Evolutionary conservation across 2,888 invertebrate species (phyloP).

Genomic region (Gastrophysa polygoni): DNA sequence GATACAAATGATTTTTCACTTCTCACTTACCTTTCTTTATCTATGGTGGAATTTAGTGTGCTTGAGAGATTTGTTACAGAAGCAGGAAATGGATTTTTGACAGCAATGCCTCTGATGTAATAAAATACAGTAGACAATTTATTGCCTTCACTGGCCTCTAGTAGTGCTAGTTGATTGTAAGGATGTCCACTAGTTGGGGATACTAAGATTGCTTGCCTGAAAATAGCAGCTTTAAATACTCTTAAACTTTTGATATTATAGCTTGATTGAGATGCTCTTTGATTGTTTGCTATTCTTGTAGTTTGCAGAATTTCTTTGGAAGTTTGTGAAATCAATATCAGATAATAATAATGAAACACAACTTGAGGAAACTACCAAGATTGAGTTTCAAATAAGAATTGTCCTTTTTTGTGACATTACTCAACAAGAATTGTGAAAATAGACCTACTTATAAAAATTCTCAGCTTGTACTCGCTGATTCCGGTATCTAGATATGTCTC

Average conservation of each 20-base stretch:
- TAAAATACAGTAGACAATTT: constrained; percentile 84
- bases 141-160: constrained; percentile 81
- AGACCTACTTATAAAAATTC: constrained; percentile 75
- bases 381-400: no score
- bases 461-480: constrained; percentile 83
- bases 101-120: constrained; percentile 82
- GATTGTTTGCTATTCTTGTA: no score
- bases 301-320: no score
- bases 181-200: constrained; percentile 84
- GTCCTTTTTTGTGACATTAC: no score
- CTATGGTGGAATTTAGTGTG: constrained; percentile 67
- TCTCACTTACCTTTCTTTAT: constrained; percentile 57
- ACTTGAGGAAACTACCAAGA: no score
- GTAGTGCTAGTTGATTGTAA: constrained; percentile 85
- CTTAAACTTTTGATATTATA: no score
- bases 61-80: constrained; percentile 80
- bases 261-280: no score
- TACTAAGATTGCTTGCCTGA: constrained; percentile 73
- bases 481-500: constrained; percentile 84
- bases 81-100: constrained; percentile 84
- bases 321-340: no score
- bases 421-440: no score
- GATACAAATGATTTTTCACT: no score
- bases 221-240: no score
- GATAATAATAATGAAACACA: no score